These are phyloP conservation scores for Phyllopteryx taeniolatus DNA, from an alignment of 2,113 vertebrate genomes.

Conservation along the genomic window DNA sequence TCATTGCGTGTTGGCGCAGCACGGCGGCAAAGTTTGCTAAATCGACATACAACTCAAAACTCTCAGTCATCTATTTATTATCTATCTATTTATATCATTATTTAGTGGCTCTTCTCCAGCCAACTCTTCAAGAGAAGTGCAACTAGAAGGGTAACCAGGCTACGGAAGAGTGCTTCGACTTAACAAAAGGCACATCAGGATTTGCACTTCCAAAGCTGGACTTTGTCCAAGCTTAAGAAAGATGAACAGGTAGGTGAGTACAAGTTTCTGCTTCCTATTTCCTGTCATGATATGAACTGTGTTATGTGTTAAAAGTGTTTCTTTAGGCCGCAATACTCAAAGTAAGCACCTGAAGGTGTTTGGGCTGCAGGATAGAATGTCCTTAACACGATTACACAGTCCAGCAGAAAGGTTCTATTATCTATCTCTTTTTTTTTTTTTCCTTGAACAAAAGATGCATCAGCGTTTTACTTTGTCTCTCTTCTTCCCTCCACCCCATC, in stretches of 20 bases:
- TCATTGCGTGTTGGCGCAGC: not conserved
- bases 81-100: too few relatives aligned
- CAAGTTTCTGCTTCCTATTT: constrained; percentile 48
- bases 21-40: not conserved
- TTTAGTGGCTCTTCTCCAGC: not conserved
- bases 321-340: constrained; percentile 43
- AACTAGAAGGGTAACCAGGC: not conserved
- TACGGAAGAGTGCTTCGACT: not conserved
- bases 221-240: constrained; percentile 9
- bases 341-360: constrained; percentile 62
- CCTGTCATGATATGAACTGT: constrained; percentile 48
- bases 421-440: not conserved
- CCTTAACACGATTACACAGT: not conserved
- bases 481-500: constrained; percentile 93
- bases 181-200: not conserved
- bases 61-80: too few relatives aligned
- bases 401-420: not conserved
- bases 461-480: constrained; percentile 55
- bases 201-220: not conserved
- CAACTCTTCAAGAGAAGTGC: not conserved
- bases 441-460: not conserved
- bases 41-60: not conserved
- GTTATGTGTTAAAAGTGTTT: constrained; percentile 42
- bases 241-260: not conserved
- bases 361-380: constrained; percentile 33